Evolutionary conservation across 2,888 invertebrate species (phyloP), one percentile per base, ranked within the genome.

Genomic region (Melipona bicolor): DNA sequence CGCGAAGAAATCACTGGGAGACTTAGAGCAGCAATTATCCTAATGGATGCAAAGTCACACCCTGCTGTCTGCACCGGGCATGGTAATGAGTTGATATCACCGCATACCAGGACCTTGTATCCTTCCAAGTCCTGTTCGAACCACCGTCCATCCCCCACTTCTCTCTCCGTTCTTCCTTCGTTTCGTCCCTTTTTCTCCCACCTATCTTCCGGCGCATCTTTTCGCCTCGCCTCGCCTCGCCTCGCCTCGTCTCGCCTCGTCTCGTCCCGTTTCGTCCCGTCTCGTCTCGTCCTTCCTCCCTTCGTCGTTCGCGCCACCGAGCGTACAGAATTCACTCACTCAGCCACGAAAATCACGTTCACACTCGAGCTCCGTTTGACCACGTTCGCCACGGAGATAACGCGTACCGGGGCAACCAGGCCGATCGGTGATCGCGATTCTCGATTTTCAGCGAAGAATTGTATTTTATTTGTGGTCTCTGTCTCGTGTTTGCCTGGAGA

Each of bases 61-160:
- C 92, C 93, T 91, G 92, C 91, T 91, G 91, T 89, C 92, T 93
- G 92, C 92, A 91, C 89, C 91, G 89, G 90, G 93, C 92, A 94
- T 94, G 94, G 94, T 94, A 94, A 94, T 94, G 94, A 94, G 93
- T 93, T 92, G 94, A 94, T 94, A 94, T 93, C 94, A 91, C 92
- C 91, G 92, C 94, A 94, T 94, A 93, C 94, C 94, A 93, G 89
- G 92, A 92, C 91, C 94, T 94, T 94, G 94, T 94, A 94, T 91
- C 90, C 92, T 85, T 80, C 84, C 71, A 71, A 69, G 79, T 84
- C 86, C 84, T 81, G 81, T 84, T 81, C 83, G 72, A 78, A 80
- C 70, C 79, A 68, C 77, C 76, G 87, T 82, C 83, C 62, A 43
- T 69, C 71, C 24, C 59, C 81, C 73, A 81, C 81, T 79, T 24